Evolutionary conservation across 2,797 vertebrate species (phyloP).

Genomic region (Darevskia nairensis): DNA sequence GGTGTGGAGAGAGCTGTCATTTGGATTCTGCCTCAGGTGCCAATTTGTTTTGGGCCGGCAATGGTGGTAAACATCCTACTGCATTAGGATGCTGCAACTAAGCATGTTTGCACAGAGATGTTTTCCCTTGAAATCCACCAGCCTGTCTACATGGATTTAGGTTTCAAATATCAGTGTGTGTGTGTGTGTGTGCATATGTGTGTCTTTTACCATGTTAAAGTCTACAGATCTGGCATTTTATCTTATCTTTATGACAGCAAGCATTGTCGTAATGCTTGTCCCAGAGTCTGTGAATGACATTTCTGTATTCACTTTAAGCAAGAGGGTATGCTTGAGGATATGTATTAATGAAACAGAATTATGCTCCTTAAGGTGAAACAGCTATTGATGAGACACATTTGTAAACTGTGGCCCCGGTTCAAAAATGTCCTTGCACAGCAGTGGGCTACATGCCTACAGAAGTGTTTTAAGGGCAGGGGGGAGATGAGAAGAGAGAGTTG

Average conservation of each 20-base stretch:
- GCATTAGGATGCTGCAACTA: background rate
- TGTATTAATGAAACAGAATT: background rate
- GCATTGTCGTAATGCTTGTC: background rate
- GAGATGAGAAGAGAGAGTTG: background rate
- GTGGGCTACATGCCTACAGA: background rate
- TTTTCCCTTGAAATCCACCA: background rate
- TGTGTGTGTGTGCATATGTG: background rate
- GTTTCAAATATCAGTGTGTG: background rate
- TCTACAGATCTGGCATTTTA: background rate
- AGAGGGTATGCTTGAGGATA: background rate
- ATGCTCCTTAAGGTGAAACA: background rate
- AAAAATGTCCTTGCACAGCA: background rate
- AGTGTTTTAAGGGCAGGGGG: background rate
- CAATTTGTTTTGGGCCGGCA: background rate
- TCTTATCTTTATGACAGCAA: background rate
- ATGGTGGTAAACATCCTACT: background rate
- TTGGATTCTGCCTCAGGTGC: no score
- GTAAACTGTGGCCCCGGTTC: background rate
- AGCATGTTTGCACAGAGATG: background rate
- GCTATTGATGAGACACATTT: background rate
- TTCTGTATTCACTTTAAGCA: background rate
- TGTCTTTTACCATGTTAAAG: background rate
- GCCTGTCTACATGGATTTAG: background rate
- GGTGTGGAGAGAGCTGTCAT: no score
- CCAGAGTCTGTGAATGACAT: background rate